Conservation (phyloP, 2,888 invertebrate species). For the Heliconius charithonia region DNA sequence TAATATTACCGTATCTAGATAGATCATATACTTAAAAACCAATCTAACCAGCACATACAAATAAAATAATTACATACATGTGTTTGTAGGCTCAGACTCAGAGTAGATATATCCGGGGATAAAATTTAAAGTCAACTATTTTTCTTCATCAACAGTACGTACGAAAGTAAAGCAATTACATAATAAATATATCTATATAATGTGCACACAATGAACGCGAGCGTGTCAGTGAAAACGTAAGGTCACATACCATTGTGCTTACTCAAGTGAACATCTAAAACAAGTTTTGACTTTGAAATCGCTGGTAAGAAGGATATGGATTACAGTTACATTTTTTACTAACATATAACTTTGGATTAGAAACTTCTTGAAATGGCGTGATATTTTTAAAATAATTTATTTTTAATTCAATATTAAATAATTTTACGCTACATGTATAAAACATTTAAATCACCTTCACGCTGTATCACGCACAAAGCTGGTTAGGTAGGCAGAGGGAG, state of each 20-base stretch:
- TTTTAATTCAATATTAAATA: background rate
- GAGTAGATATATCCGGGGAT: too few relatives aligned
- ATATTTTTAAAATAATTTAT: background rate
- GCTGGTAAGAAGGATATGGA: background rate
- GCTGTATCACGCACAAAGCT: too few relatives aligned
- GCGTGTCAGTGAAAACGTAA: slow-evolving; percentile 30
- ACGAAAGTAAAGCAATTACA: background rate
- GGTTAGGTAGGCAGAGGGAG: too few relatives aligned
- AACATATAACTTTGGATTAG: background rate
- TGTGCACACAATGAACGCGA: background rate
- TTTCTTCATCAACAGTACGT: background rate
- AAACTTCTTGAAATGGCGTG: background rate
- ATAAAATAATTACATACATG: too few relatives aligned
- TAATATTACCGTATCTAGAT: too few relatives aligned
- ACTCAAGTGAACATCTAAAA: slow-evolving; percentile 12
- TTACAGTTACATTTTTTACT: background rate
- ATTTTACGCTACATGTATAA: background rate
- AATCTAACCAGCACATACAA: too few relatives aligned
- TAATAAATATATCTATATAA: background rate
- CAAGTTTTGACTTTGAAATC: slow-evolving; percentile 9
- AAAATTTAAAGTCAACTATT: too few relatives aligned
- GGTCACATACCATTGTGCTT: slow-evolving; percentile 30
- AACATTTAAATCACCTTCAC: too few relatives aligned
- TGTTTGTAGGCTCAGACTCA: too few relatives aligned
- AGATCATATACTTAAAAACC: too few relatives aligned